A percentile compares a stretch with the other conserved stretches of the same genome.
Evolutionary conservation across 2,888 invertebrate species (phyloP).

Genomic region (Drosophila koepferae): DNA sequence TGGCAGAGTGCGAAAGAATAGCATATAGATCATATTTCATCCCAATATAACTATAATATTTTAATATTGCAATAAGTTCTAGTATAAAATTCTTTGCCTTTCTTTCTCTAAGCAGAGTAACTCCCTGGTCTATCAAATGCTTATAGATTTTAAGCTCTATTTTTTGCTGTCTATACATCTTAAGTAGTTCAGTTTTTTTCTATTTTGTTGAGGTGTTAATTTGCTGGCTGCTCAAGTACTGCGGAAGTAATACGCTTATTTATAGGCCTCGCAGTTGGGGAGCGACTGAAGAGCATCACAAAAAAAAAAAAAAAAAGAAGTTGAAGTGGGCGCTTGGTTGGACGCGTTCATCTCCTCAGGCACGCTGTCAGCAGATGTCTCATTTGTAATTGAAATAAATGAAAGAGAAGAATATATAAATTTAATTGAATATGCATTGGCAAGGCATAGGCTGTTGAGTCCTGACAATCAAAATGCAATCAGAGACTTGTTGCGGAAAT

Average conservation of each 20-base stretch:
- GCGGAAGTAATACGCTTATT: conserved; percentile 41
- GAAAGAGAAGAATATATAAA: conserved; percentile 18
- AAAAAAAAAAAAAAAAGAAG: too few species aligned
- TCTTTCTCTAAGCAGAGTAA: background rate
- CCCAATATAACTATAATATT: too few species aligned
- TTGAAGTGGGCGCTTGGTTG: conserved; percentile 15
- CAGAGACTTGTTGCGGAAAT: conserved; percentile 66
- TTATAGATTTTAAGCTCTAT: background rate
- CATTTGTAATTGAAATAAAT: conserved; percentile 51
- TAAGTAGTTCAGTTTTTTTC: conserved; percentile 31
- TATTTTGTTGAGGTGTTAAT: conserved; percentile 52
- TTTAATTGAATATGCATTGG: conserved; percentile 40
- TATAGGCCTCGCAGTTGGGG: conserved; percentile 37
- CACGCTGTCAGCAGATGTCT: conserved; percentile 11
- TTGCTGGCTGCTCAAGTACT: conserved; percentile 34
- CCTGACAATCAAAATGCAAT: conserved; percentile 49
- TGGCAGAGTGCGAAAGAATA: too few species aligned
- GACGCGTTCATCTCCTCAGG: background rate
- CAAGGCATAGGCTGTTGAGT: conserved; percentile 11
- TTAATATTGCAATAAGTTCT: too few species aligned
- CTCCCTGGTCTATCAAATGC: background rate
- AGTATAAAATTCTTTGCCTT: background rate
- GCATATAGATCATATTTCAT: too few species aligned
- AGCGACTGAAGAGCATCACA: background rate
- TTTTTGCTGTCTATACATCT: conserved; percentile 3